Evolutionary conservation across 2,797 vertebrate genomes (phyloP).

Genomic region (Rousettus madagascariensis): DNA sequence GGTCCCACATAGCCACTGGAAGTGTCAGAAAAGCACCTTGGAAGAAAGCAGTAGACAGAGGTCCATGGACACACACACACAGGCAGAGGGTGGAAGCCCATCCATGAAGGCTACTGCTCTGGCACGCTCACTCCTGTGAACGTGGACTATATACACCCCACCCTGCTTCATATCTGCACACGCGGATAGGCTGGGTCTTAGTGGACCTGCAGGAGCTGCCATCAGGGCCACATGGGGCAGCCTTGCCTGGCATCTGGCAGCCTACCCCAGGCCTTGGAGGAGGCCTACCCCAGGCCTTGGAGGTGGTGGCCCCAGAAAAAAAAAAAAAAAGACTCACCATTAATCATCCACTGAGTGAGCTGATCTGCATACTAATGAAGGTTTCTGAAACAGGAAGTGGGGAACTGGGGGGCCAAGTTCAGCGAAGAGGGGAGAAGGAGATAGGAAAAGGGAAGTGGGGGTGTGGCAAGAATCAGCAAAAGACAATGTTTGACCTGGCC

Average conservation of each 20-base stretch:
- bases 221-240: rapidly evolving
- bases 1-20: not conserved
- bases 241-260: not conserved
- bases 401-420: not conserved
- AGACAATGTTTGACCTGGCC: not conserved
- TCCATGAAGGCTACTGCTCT: not conserved
- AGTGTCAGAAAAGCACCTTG: not conserved
- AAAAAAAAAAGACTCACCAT: not conserved
- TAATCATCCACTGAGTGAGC: not conserved
- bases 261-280: not conserved
- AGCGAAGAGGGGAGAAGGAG: too few relatives aligned
- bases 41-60: not conserved
- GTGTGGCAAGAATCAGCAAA: not conserved
- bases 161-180: not conserved
- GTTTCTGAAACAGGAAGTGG: not conserved
- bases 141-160: rapidly evolving
- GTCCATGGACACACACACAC: not conserved
- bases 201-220: not conserved
- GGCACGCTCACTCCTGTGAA: not conserved
- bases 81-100: not conserved
- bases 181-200: not conserved
- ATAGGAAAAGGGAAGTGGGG: not conserved
- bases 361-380: not conserved
- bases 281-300: not conserved
- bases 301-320: not conserved